Evolutionary conservation across 1,140 invertebrate genomes (phyloP).

Genomic region (Antheraea mylitta): DNA sequence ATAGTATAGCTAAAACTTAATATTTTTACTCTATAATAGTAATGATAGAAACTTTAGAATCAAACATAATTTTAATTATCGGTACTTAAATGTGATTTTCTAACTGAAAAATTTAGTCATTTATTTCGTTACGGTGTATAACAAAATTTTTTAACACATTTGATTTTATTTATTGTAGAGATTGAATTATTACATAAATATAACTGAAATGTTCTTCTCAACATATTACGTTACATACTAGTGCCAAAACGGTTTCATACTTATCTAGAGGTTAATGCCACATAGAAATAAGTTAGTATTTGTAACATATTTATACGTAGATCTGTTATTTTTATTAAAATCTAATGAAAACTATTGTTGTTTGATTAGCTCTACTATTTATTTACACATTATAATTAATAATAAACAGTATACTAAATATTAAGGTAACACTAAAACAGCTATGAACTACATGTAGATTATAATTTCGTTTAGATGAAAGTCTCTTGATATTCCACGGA

Average conservation of each 20-base stretch:
- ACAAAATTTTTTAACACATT: no score
- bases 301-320: slow-evolving; percentile 67
- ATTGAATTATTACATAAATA: not conserved
- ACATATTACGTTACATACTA: not conserved
- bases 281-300: slow-evolving; percentile 49
- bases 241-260: slow-evolving; percentile 53
- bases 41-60: not conserved
- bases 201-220: not conserved
- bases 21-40: not conserved
- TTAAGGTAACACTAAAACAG: not conserved
- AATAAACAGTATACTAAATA: no score
- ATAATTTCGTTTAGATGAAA: no score
- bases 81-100: not conserved
- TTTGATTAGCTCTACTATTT: slow-evolving; percentile 22
- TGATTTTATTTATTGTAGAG: no score
- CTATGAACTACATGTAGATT: no score
- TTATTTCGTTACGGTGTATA: not conserved
- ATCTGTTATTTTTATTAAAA: slow-evolving; percentile 69
- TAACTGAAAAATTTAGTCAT: not conserved
- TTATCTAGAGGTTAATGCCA: slow-evolving; percentile 36
- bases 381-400: no score
- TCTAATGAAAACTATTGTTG: slow-evolving; percentile 31
- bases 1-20: not conserved
- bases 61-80: not conserved
- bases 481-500: no score